A percentile compares a stretch with the other conserved stretches of the same genome.
phyloP scores from a whole-genome alignment of 1,140 invertebrate genomes.

The Dermatophagoides farinae region DNA sequence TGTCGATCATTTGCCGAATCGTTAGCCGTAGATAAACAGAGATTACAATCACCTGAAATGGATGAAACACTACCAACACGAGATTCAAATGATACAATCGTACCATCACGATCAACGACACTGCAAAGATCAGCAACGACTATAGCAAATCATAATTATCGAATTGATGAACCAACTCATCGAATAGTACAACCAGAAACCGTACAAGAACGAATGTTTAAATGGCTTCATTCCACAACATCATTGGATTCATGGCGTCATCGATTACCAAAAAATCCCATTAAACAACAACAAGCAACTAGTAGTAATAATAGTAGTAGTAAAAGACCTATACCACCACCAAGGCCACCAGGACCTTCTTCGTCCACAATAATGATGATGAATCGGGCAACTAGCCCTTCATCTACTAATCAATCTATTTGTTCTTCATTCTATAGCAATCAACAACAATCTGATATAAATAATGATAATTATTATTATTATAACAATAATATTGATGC shows the following conservation, averaged over 20 bases:
- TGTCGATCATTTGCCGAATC: constrained; percentile 10
- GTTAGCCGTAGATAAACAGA: neutral
- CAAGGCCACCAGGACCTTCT: neutral
- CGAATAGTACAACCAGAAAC: neutral
- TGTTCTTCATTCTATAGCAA: too few species aligned
- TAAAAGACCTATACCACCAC: neutral
- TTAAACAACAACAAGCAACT: too few species aligned
- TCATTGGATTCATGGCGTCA: neutral
- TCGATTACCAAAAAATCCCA: too few species aligned
- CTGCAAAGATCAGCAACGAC: too few species aligned
- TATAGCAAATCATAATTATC: too few species aligned
- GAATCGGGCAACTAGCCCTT: neutral
- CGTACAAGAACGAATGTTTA: neutral
- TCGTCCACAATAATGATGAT: too few species aligned
- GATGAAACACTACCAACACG: neutral
- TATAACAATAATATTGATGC: too few species aligned
- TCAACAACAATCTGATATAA: too few species aligned
- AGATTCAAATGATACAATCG: too few species aligned
- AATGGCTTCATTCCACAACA: neutral
- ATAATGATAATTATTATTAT: too few species aligned
- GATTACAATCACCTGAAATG: neutral
- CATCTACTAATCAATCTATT: neutral
- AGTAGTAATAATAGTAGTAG: neutral
- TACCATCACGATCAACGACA: too few species aligned
- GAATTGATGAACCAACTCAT: too few species aligned